Evolutionary conservation across 1,140 invertebrate species (phyloP).

Genomic region (Lutraria rhynchaena): DNA sequence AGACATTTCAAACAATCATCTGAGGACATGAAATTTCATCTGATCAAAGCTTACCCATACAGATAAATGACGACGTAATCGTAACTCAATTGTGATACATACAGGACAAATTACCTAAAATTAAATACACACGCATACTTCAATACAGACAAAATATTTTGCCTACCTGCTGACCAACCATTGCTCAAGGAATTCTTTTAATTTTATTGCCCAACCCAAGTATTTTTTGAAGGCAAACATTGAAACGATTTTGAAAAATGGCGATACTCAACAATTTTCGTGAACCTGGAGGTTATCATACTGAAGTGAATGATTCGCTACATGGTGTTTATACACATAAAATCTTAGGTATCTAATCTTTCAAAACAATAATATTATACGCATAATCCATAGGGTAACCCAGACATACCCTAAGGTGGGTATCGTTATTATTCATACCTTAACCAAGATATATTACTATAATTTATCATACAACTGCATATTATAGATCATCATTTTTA

Average conservation of each 20-base stretch:
- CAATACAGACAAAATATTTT: conserved; percentile 10
- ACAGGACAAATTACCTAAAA: background rate
- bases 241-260: too few relatives aligned
- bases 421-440: too few relatives aligned
- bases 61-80: conserved; percentile 21
- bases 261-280: background rate
- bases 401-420: background rate
- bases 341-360: conserved; percentile 4
- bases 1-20: background rate
- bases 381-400: conserved; percentile 3
- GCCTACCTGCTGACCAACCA: conserved; percentile 7
- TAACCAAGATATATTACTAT: too few relatives aligned
- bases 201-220: conserved; percentile 14
- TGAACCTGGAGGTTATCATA: background rate
- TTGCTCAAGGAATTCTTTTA: background rate
- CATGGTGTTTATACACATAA: conserved; percentile 8
- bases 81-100: background rate
- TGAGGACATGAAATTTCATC: background rate
- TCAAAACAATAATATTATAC: conserved; percentile 21
- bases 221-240: background rate
- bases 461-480: too few relatives aligned
- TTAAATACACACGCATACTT: conserved; percentile 11
- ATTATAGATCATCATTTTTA: too few relatives aligned
- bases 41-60: conserved; percentile 11
- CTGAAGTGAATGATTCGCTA: background rate